Evolutionary conservation across 2,113 vertebrate genomes (phyloP).

Genomic region (Tyrannus savana): DNA sequence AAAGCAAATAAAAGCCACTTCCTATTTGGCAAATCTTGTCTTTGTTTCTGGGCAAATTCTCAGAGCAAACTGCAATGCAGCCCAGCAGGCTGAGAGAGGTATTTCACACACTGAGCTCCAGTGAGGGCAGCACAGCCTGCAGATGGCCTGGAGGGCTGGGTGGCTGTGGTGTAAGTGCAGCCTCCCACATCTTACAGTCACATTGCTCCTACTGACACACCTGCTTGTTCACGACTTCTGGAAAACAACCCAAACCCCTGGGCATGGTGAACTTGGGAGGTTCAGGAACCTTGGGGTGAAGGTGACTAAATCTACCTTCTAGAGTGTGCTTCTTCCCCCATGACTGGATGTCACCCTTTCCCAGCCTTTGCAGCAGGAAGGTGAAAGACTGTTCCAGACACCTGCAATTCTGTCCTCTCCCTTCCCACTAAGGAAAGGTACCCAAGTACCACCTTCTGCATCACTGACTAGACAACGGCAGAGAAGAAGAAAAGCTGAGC

Average conservation of each 20-base stretch:
- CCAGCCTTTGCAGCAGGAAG: background rate
- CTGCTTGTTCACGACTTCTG: background rate
- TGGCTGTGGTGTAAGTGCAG: background rate
- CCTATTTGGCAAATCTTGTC: background rate
- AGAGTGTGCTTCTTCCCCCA: background rate
- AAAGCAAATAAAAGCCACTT: constrained; percentile 3
- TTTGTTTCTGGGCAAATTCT: background rate
- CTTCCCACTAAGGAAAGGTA: background rate
- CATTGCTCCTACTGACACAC: background rate
- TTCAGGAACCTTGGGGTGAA: background rate
- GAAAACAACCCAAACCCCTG: background rate
- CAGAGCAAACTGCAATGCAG: background rate
- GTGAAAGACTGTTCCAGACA: background rate
- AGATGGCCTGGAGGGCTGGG: background rate
- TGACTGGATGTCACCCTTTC: background rate
- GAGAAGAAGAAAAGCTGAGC: background rate
- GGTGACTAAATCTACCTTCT: background rate
- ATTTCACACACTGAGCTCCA: background rate
- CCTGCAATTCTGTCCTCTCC: background rate
- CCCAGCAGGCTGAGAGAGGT: background rate
- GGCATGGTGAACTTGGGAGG: background rate
- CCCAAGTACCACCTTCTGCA: background rate
- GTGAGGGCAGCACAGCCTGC: background rate
- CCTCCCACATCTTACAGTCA: background rate
- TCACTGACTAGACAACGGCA: background rate